Base-by-base conservation (phyloP, 2,797 vertebrate genomes). In the Sebastes vulpes region DNA sequence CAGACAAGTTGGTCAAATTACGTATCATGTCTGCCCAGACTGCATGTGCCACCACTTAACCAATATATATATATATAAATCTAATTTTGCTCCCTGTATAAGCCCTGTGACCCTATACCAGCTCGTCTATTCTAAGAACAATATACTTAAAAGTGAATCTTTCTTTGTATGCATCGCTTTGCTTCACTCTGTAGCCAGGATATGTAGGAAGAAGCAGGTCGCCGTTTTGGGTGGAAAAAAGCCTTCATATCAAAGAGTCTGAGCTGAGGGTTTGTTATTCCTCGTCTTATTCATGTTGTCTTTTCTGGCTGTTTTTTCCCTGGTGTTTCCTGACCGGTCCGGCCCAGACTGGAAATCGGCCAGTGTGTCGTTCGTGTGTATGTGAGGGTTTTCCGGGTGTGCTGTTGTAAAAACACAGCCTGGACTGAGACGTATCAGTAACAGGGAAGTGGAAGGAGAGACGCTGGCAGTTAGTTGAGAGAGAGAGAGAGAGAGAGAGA, bases 251-350 rank as follows among this genome's bases (percentile, higher is more conserved):
- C 83, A 92, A 91, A 94, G 77, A 57, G 76, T 11, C 59, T 26
- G 53, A 63, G 57, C 59, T 59, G 25, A 74, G 18, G 70, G 61
- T 84, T 82, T 94, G 86, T 93, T 93, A 84, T 95, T 90, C 60
- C 81, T 83, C 23, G 1, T 87, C 70, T 77, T 84, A 57, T 85
- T 92, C 84, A 70, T 87, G 90, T 86, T 81, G 83, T 86, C 64
- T 85, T 92, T 92, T 87, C 77, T 65, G 75, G 26, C 75, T 91
- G 84, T 91, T 93, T 92, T 93, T 88, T 84, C 85, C 81, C 74
- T 54, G 53, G 20, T 81, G 84, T 88, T 95, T 94, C 94, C 93
- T 89, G 89, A 88, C 71, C 70, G 20, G 74, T 85, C 58, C 58
- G 60, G 75, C 64, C 50, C 64, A 85, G 76, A 79, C 85, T 90